A percentile compares a stretch with the other conserved stretches of the same genome.
Evolutionary conservation across 92 coral and sea anemone species (phyloP).

Genomic region (Porites evermanni): DNA sequence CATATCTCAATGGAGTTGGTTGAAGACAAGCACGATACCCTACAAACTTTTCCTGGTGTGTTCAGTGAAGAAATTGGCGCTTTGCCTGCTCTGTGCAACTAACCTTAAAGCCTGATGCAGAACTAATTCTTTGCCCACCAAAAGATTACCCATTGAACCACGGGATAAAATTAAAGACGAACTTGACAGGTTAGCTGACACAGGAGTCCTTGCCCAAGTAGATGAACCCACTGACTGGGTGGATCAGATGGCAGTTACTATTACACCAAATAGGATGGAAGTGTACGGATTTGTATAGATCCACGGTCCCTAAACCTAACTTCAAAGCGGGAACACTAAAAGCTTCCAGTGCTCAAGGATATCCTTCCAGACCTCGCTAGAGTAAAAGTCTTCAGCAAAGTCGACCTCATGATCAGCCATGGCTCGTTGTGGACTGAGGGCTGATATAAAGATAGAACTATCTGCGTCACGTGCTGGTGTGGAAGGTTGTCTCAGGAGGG

Average conservation of each 20-base stretch:
- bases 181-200: slow-evolving; percentile 3
- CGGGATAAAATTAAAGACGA: background rate
- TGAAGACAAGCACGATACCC: slow-evolving; percentile 8
- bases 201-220: slow-evolving; percentile 5
- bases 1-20: slow-evolving; percentile 43
- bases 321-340: background rate
- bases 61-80: slow-evolving; percentile 42
- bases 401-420: slow-evolving; percentile 14
- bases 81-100: slow-evolving; percentile 51
- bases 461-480: background rate
- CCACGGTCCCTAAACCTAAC: slow-evolving; percentile 17
- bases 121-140: slow-evolving; percentile 38
- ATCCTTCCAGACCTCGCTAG: slow-evolving; percentile 24
- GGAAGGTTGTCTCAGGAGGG: background rate
- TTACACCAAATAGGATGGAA: slow-evolving; percentile 6
- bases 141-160: slow-evolving; percentile 27
- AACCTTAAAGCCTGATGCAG: background rate
- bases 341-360: slow-evolving; percentile 38
- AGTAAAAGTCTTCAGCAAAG: slow-evolving; percentile 36
- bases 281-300: slow-evolving; percentile 12
- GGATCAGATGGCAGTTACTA: background rate
- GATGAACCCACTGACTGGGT: slow-evolving; percentile 17
- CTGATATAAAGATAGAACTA: background rate
- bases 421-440: background rate
- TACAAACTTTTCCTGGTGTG: slow-evolving; percentile 15